phyloP scores from a whole-genome alignment of 2,888 invertebrate species.

The Andrena camellia region DNA sequence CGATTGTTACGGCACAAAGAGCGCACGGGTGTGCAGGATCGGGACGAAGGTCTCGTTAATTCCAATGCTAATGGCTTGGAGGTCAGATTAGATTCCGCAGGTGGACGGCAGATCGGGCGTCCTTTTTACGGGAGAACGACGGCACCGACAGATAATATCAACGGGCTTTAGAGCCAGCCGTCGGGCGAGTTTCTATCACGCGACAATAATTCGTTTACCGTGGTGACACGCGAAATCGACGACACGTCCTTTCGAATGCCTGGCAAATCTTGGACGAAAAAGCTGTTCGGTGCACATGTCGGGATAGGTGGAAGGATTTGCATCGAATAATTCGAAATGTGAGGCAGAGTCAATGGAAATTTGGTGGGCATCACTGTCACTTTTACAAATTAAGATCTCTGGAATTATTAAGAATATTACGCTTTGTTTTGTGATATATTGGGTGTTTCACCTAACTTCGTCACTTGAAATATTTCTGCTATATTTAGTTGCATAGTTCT shows the following conservation, averaged over 20 bases:
- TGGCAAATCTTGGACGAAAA: conserved; percentile 20
- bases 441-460: no score
- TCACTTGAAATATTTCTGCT: no score
- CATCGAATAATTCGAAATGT: not conserved
- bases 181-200: conserved; percentile 60
- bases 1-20: conserved; percentile 39
- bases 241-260: conserved; percentile 51
- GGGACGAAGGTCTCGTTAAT: conserved; percentile 58
- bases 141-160: conserved; percentile 69
- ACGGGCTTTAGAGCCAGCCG: conserved; percentile 24
- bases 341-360: not conserved
- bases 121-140: conserved; percentile 57
- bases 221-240: conserved; percentile 64
- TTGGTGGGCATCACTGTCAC: not conserved
- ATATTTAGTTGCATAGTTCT: no score
- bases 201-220: conserved; percentile 48
- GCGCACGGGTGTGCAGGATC: conserved; percentile 20
- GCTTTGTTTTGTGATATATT: no score
- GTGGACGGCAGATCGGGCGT: conserved; percentile 46
- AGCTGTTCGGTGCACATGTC: not conserved
- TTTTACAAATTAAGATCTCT: no score
- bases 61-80: conserved; percentile 32
- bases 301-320: not conserved
- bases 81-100: conserved; percentile 57
- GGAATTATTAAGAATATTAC: no score